phyloP scores from a whole-genome alignment of 2,113 vertebrate species.

The Platanista minor region DNA sequence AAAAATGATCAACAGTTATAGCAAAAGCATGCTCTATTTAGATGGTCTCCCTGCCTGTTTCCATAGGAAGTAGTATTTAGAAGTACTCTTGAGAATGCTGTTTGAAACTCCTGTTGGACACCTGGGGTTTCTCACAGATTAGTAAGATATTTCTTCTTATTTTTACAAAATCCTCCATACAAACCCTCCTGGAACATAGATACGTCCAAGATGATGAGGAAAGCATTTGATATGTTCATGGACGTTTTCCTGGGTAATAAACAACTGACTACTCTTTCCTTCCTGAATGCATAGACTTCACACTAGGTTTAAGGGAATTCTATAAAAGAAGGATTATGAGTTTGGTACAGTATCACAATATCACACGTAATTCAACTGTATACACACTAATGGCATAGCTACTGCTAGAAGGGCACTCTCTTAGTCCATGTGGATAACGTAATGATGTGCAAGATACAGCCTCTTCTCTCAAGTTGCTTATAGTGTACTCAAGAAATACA shows the following conservation, averaged over 20 bases:
- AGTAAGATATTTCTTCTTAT: not conserved
- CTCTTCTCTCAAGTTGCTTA: not conserved
- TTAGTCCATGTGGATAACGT: not conserved
- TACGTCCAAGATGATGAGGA: not conserved
- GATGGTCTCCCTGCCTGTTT: not conserved
- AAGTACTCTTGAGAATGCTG: not conserved
- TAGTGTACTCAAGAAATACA: not conserved
- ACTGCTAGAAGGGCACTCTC: not conserved
- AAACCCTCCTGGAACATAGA: not conserved
- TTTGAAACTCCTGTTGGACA: not conserved
- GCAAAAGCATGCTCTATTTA: not conserved
- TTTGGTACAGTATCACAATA: not conserved
- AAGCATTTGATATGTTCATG: not conserved
- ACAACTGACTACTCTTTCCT: not conserved
- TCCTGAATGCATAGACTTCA: not conserved
- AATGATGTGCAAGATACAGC: accelerated
- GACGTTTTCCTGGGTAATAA: not conserved
- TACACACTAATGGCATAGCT: not conserved
- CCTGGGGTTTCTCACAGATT: not conserved
- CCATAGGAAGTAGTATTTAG: not conserved
- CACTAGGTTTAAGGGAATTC: not conserved
- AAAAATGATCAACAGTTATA: not conserved
- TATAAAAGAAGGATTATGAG: accelerated
- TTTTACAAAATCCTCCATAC: not conserved
- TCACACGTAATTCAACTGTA: not conserved